Evolutionary conservation across 2,113 vertebrate species (phyloP), one percentile per base, ranked within the genome.

Genomic region (Vireo altiloquus): DNA sequence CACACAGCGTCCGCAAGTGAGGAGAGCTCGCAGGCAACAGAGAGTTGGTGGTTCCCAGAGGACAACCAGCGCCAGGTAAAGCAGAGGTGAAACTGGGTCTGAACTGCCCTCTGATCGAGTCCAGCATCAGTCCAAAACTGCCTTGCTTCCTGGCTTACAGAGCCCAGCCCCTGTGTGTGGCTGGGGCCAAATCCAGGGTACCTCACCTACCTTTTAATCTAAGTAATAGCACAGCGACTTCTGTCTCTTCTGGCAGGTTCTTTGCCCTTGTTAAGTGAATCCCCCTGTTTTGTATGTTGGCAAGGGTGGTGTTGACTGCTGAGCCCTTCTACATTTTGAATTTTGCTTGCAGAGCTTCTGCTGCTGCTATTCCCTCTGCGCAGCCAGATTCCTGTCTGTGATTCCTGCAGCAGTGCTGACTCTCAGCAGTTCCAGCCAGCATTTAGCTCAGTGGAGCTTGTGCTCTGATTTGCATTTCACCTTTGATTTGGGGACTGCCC

Each of bases 41-140:
- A 96, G 98, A 30, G 4, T 64, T 4, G 70, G 90, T 56, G 95
- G 70, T 3, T 98, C 98, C 63, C 98, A 97, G 84, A 97, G 98
- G 81, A 93, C 91, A 6, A 20, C 72, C 50, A 52, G n/a, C 66
- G 16, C 82, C 92, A 98, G 98, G 98, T 98, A 97, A 97, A 72
- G 50, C 69, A 71, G 56, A 56, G 35, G 27, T 10, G 6, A 82
- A 60, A 10, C 2, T 30, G 37, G 9, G 9, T 57, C 57, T 79
- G 25, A 87, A 10, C 40, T 54, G 28, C 1, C 0, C 54, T 46
- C 27, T 46, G 33, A 8, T 11, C 11, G 2, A 22, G 15, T 33
- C 60, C 25, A 24, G 24, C 20, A 46, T 15, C 6, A 9, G 11
- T 60, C 61, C 66, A 44, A 65, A 89, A 14, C 13, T n/a, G 69